Evolutionary conservation across 2,888 invertebrate genomes (phyloP), one percentile per base, ranked within the genome.

Genomic region (Salpingus planirostris): DNA sequence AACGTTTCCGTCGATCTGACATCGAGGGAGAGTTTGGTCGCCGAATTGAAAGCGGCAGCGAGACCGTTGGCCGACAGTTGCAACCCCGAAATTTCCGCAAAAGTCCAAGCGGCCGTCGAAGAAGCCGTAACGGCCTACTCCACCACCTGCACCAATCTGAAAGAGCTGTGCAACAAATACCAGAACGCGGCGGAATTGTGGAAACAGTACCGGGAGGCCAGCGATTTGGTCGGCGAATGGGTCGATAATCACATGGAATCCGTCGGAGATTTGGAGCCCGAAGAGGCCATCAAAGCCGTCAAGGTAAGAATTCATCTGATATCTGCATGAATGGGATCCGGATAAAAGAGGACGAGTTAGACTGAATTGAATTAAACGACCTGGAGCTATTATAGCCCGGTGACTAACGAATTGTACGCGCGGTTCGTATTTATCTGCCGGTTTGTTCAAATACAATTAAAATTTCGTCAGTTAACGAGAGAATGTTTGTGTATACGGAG

Each of bases 181-280:
- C 80, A 85, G 59, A 76, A 80, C 57, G 88, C 87, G 2, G 84
- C 86, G 33, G 77, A 79, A 27, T 71, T 88, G 36, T 88, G 88
- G 88, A 72, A 78, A 54, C 75, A 78, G 38, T 88, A 88, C 68
- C 74, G 79, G 21, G 83, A 84, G 59, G 82, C 86, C 5, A 80
- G 82, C 33, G 81, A 80, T 24, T 74, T 80, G 14, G 80, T 88
- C 38, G 76, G 80, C 43, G 75, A 74, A 46, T 86, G 81, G 74
- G 75, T 80, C 24, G 84, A 86, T 57, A 74, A 76, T 54, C 81
- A 83, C 61, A 80, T 85, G 71, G 78, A 79, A 46, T 71, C 71
- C 29, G 73, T 82, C 32, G 77, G 77, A 49, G 74, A 78, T 44
- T 68, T 87, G 51, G 71, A 80, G 27, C 82, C 85, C 10, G 73